Conservation (phyloP, 1,140 invertebrate species). For the Geopemphigus sp. region DNA sequence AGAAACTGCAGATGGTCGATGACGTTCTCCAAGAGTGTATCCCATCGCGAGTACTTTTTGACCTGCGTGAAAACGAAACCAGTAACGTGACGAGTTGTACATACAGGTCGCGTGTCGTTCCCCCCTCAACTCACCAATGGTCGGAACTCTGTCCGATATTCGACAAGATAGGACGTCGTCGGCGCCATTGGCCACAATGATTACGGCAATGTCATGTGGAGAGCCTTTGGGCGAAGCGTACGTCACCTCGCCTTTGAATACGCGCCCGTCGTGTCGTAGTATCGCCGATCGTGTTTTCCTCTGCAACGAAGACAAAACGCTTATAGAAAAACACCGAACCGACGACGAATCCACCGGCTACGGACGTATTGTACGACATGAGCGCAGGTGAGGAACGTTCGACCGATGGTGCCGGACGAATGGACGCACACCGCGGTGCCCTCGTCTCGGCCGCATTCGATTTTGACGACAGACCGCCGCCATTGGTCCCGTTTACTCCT, state of each 20-base stretch:
- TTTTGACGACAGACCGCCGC: not conserved
- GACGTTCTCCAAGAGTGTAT: not conserved
- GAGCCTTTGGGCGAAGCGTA: not conserved
- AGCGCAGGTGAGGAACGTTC: conserved; percentile 16
- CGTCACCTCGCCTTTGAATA: not conserved
- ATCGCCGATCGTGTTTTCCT: not conserved
- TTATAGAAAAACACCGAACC: not conserved
- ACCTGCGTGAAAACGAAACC: too few relatives aligned
- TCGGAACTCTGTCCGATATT: not conserved
- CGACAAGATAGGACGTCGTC: not conserved
- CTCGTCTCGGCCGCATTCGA: conserved; percentile 10
- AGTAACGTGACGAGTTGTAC: not conserved
- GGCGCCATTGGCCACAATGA: not conserved
- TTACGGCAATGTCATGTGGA: conserved; percentile 12
- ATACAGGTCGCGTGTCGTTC: too few relatives aligned
- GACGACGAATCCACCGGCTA: not conserved
- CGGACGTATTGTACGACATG: conserved; percentile 28
- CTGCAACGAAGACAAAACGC: not conserved
- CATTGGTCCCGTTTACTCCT: not conserved
- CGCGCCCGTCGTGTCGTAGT: not conserved
- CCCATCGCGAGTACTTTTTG: conserved; percentile 9
- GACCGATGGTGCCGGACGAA: not conserved
- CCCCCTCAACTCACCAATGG: not conserved
- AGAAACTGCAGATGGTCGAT: not conserved
- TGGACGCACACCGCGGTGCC: conserved; percentile 17